Conservation (phyloP, 2,113 vertebrate genomes). For the Apus apus region DNA sequence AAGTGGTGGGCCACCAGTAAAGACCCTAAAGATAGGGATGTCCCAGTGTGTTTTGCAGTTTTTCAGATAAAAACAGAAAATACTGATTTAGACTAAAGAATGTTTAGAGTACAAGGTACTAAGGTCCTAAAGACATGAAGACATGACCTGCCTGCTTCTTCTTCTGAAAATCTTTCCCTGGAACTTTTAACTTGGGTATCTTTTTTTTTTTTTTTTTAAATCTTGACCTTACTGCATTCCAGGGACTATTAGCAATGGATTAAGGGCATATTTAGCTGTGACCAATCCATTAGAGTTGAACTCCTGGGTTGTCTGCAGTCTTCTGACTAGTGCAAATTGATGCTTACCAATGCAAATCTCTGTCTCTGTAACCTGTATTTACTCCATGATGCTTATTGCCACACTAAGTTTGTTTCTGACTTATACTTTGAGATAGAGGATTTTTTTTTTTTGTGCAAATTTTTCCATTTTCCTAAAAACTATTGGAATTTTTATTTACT, state of each 20-base stretch:
- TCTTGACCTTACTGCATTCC: conserved; percentile 12
- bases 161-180: neutral
- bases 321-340: neutral
- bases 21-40: neutral
- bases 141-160: neutral
- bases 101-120: neutral
- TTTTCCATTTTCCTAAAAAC: neutral
- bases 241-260: conserved; percentile 13
- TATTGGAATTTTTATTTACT: neutral
- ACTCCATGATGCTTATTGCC: neutral
- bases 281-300: neutral
- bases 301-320: neutral
- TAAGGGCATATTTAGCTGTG: conserved; percentile 21
- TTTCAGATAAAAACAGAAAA: neutral
- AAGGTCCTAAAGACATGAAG: neutral
- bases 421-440: neutral
- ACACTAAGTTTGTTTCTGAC: neutral
- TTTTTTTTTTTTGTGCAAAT: neutral
- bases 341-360: neutral
- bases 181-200: neutral
- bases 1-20: neutral
- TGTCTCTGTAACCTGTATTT: neutral
- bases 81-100: neutral
- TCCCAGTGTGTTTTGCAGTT: neutral
- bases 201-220: neutral